Conservation (phyloP, 1,140 invertebrate genomes). For the Drosophila baimaii region DNA sequence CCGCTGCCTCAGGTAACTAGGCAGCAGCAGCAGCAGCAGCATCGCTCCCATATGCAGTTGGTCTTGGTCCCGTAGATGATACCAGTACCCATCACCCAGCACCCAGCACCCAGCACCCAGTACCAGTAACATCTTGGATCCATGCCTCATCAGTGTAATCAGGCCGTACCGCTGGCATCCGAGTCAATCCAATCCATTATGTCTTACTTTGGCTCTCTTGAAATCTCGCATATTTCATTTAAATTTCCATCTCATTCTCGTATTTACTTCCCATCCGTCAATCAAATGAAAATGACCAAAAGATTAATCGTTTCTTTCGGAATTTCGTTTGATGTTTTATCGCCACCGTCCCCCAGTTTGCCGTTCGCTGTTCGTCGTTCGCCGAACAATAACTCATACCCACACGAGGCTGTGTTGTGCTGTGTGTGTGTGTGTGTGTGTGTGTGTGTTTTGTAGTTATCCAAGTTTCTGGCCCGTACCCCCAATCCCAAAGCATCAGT, state of each 20-base stretch:
- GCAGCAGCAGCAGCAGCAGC: conserved; percentile 1
- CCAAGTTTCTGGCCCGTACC: conserved; percentile 1
- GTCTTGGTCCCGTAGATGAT: background rate
- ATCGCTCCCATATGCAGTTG: conserved; percentile 8
- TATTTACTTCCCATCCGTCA: conserved; percentile 82
- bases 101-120: background rate
- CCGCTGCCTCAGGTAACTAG: conserved; percentile 21
- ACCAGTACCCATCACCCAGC: background rate
- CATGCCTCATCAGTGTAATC: conserved; percentile 1
- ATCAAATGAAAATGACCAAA: conserved; percentile 84
- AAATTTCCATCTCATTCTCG: conserved; percentile 58
- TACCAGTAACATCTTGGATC: background rate
- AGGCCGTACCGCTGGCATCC: conserved; percentile 8
- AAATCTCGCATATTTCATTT: conserved; percentile 51
- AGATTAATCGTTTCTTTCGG: conserved; percentile 84
- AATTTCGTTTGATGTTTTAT: conserved; percentile 84
- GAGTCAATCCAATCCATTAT: conserved; percentile 38
- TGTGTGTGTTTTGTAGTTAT: conserved; percentile 5
- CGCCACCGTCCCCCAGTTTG: conserved; percentile 63
- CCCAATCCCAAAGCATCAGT: background rate
- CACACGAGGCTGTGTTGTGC: conserved; percentile 5
- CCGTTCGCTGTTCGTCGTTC: conserved; percentile 15
- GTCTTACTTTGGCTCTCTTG: conserved; percentile 35
- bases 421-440: background rate
- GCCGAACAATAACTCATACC: conserved; percentile 49